These are phyloP conservation scores for Melitaea athalia DNA, from an alignment of 2,888 invertebrate species.

Conservation along the genomic window DNA sequence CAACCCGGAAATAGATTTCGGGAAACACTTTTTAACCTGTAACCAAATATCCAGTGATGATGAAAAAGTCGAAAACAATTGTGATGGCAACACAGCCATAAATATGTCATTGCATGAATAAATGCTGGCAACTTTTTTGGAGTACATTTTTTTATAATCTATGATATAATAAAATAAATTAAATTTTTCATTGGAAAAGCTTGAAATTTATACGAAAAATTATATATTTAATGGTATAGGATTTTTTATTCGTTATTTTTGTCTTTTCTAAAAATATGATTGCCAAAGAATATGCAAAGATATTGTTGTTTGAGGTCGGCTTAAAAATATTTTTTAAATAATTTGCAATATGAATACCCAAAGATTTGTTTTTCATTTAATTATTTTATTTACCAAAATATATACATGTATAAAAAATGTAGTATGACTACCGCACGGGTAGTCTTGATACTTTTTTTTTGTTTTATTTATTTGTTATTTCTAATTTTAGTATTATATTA, in stretches of 20 bases:
- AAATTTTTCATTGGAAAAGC: not conserved
- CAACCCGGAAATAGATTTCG: constrained; percentile 66
- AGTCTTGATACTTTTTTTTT: constrained; percentile 27
- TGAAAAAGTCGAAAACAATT: constrained; percentile 47
- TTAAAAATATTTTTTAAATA: constrained; percentile 30
- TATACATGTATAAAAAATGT: not conserved
- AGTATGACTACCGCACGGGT: too few species aligned
- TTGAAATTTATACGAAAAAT: not conserved
- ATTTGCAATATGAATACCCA: constrained; percentile 55
- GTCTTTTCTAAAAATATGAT: constrained; percentile 36
- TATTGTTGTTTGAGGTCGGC: constrained; percentile 1
- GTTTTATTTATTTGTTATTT: constrained; percentile 46
- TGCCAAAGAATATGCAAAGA: constrained; percentile 63
- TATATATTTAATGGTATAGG: not conserved
- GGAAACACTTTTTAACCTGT: constrained; percentile 68
- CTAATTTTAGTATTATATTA: constrained; percentile 28
- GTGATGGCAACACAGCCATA: constrained; percentile 55
- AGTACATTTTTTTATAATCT: not conserved
- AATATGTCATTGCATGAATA: constrained; percentile 70
- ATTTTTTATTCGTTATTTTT: not conserved
- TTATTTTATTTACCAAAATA: not conserved
- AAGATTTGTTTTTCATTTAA: constrained; percentile 49
- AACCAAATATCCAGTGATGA: constrained; percentile 65
- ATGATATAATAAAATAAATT: not conserved
- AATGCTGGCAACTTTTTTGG: not conserved